These are phyloP conservation scores for Drosophila sulfurigaster DNA, from an alignment of 1,140 invertebrate genomes.

Conservation along the genomic window DNA sequence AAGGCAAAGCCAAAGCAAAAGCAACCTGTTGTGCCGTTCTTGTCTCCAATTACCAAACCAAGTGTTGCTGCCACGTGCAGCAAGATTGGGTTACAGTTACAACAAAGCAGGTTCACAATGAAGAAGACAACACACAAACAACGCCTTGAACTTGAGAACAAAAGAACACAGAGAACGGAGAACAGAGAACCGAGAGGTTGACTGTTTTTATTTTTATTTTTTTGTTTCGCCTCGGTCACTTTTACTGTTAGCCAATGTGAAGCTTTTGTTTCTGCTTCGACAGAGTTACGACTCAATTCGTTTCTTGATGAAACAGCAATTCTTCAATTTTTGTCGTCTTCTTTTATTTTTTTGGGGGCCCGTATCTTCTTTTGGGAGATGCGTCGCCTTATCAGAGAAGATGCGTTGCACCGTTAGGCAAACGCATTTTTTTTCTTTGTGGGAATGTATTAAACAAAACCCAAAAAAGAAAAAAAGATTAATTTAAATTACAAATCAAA, in stretches of 20 bases:
- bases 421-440: conserved; percentile 4
- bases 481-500: conserved; percentile 56
- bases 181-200: not conserved
- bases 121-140: conserved; percentile 2
- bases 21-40: conserved; percentile 53
- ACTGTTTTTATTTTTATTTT: not conserved
- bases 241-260: conserved; percentile 29
- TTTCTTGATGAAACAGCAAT: conserved; percentile 7
- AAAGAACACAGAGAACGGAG: conserved; percentile 9
- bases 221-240: conserved; percentile 9
- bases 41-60: conserved; percentile 53
- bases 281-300: conserved; percentile 18
- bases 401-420: conserved; percentile 22
- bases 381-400: not conserved
- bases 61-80: conserved; percentile 43
- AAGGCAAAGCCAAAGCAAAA: no score
- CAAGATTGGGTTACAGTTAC: conserved; percentile 42
- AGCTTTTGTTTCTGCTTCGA: conserved; percentile 7
- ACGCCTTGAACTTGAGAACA: conserved; percentile 55
- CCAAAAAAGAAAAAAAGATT: conserved; percentile 15
- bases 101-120: conserved; percentile 19
- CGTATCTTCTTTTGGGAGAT: conserved; percentile 1
- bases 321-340: conserved; percentile 1
- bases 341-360: not conserved
- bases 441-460: conserved; percentile 19